phyloP scores from a whole-genome alignment of 2,888 invertebrate species.

The Lepidochrysops patricia region DNA sequence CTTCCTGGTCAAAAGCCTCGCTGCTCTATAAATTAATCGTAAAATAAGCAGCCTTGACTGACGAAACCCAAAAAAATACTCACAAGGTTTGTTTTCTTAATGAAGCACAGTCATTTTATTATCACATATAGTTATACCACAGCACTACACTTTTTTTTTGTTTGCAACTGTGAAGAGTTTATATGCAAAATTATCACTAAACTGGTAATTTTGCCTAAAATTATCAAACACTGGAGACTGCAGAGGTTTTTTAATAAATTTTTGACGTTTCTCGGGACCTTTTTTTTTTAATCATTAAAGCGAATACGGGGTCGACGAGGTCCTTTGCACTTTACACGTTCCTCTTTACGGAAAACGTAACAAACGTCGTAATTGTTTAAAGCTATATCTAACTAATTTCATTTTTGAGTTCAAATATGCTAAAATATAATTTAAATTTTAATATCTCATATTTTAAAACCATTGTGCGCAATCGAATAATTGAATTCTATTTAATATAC shows the following conservation, averaged over 20 bases:
- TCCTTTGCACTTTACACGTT: neutral
- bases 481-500: no score
- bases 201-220: conserved; percentile 44
- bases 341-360: neutral
- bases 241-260: conserved; percentile 40
- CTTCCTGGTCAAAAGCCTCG: conserved; percentile 45
- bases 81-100: conserved; percentile 17
- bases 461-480: no score
- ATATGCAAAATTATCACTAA: conserved; percentile 31
- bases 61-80: conserved; percentile 28
- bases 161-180: conserved; percentile 29
- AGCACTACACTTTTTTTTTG: conserved; percentile 32
- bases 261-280: conserved; percentile 42
- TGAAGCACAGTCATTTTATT: conserved; percentile 20
- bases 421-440: no score
- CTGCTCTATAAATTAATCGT: conserved; percentile 36
- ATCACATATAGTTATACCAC: conserved; percentile 26
- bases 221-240: conserved; percentile 31
- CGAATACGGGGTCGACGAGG: neutral
- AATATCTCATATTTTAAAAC: no score
- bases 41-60: conserved; percentile 32
- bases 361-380: neutral
- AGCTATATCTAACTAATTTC: neutral
- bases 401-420: no score
- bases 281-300: conserved; percentile 19